Evolutionary conservation across 2,888 invertebrate genomes (phyloP).

Genomic region (Amblyteles armatorius): DNA sequence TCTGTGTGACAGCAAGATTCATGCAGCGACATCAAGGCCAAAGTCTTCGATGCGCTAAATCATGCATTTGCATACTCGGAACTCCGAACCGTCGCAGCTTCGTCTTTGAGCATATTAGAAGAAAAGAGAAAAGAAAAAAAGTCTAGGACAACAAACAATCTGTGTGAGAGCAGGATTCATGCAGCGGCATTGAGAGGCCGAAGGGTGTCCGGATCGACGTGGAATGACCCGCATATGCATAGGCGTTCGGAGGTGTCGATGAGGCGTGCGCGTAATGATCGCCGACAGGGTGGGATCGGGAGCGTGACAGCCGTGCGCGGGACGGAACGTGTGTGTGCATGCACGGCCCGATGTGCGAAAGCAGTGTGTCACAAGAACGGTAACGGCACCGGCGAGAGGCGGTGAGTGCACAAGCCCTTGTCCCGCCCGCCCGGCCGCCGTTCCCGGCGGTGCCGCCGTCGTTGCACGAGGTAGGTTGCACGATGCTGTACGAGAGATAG

Average conservation of each 20-base stretch:
- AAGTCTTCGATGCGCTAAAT: neutral
- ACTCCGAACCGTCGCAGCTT: neutral
- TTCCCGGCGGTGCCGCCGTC: conserved; percentile 28
- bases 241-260: conserved; percentile 29
- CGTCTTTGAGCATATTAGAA: too few species aligned
- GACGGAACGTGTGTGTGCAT: conserved; percentile 38
- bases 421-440: conserved; percentile 14
- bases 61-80: neutral
- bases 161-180: neutral
- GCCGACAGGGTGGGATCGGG: conserved; percentile 52
- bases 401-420: conserved; percentile 55
- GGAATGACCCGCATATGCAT: neutral
- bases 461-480: conserved; percentile 40
- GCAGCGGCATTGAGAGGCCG: neutral
- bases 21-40: neutral
- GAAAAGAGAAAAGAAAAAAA: too few species aligned
- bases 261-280: conserved; percentile 52
- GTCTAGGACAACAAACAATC: neutral
- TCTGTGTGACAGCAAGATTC: neutral
- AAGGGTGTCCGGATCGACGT: neutral
- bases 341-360: conserved; percentile 52
- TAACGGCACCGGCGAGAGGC: conserved; percentile 31
- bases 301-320: conserved; percentile 33
- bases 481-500: conserved; percentile 34
- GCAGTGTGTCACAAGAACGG: conserved; percentile 49